Conservation (phyloP, 1,140 invertebrate genomes). For the Diabrotica undecimpunctata region DNA sequence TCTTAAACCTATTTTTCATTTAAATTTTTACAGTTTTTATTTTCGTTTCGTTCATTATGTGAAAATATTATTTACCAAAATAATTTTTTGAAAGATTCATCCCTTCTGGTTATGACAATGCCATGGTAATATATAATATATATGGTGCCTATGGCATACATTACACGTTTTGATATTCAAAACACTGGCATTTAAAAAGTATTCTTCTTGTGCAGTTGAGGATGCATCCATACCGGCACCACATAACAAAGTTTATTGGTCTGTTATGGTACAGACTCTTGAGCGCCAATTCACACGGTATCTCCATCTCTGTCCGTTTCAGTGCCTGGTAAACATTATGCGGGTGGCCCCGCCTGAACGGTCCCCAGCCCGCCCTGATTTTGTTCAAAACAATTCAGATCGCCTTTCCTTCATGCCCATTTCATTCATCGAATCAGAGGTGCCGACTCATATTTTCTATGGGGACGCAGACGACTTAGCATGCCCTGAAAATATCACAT, state of each 20-base stretch:
- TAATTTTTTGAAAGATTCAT: too few relatives aligned
- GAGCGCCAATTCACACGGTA: slow-evolving; percentile 5
- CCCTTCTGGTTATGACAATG: too few relatives aligned
- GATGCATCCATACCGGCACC: neutral
- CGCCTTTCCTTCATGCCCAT: neutral
- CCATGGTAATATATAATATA: too few relatives aligned
- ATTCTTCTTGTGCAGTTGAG: neutral
- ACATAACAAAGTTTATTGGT: neutral
- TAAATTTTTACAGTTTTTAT: too few relatives aligned
- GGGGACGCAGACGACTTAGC: too few relatives aligned
- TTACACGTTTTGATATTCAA: too few relatives aligned
- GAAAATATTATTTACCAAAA: too few relatives aligned
- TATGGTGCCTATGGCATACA: too few relatives aligned
- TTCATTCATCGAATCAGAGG: neutral
- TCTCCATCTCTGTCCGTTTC: neutral
- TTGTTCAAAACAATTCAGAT: slow-evolving; percentile 2
- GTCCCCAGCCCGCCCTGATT: slow-evolving; percentile 1
- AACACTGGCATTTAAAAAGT: neutral
- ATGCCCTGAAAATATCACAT: too few relatives aligned
- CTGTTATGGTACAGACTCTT: neutral
- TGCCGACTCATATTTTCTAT: neutral
- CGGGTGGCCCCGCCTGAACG: neutral
- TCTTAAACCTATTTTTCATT: too few relatives aligned
- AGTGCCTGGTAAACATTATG: slow-evolving; percentile 2
- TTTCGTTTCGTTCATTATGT: too few relatives aligned